Evolutionary conservation across 1,140 invertebrate species (phyloP).

Genomic region (Rhopalosiphum padi): DNA sequence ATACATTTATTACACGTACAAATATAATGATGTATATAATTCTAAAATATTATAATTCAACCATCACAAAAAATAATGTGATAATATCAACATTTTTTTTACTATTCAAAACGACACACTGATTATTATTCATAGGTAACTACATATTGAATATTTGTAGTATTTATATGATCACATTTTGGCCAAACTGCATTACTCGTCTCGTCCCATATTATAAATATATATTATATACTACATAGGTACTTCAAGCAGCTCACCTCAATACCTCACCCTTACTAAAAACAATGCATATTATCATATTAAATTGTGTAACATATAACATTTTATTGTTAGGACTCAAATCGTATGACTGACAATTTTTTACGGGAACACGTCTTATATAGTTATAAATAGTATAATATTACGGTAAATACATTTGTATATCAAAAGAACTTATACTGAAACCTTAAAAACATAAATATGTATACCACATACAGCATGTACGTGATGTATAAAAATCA

Average conservation of each 20-base stretch:
- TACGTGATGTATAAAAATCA: not conserved
- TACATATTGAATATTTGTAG: not conserved
- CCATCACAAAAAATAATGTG: not conserved
- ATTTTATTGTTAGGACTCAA: not conserved
- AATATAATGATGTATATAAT: not conserved
- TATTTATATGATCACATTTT: not conserved
- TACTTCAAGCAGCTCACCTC: not conserved
- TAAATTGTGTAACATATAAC: not conserved
- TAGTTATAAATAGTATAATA: not conserved
- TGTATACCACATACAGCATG: not conserved
- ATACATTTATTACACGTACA: not conserved
- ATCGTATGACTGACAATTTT: not conserved
- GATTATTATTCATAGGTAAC: not conserved
- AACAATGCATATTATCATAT: not conserved
- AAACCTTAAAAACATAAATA: not conserved
- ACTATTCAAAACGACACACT: not conserved
- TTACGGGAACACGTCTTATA: too few relatives aligned
- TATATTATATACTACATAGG: too few relatives aligned
- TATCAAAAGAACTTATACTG: too few relatives aligned
- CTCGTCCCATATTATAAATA: not conserved
- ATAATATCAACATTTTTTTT: not conserved
- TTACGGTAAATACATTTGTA: not conserved
- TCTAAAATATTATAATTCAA: not conserved
- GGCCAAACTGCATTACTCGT: not conserved
- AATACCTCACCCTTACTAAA: not conserved